Evolutionary conservation across 2,113 vertebrate species (phyloP), one percentile per base, ranked within the genome.

Genomic region (Tautogolabrus adspersus): DNA sequence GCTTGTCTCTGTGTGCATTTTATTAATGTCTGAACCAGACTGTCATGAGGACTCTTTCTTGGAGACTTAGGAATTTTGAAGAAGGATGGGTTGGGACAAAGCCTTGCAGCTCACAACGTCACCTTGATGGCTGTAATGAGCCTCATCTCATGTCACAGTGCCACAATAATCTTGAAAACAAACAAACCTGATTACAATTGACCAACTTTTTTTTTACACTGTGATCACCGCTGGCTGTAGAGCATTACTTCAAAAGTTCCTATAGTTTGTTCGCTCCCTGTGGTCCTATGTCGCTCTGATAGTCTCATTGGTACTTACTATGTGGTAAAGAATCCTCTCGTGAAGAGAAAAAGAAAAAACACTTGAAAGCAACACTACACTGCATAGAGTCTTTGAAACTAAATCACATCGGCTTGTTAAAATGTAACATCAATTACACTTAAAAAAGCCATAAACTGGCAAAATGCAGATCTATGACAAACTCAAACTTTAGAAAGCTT

Each of bases 61-160:
- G 5, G 56, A 68, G 65, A 71, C 71, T 51, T 30, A 23, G 19
- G 49, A 54, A 55, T 12, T 70, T 66, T 76, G 23, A 81, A 54
- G 47, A 58, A 10, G 23, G 59, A 55, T 71, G 63, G 26, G 26
- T 49, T 8, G 55, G 16, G 54, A 61, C 54, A 66, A 46, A 77
- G 65, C 59, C 59, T 62, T 68, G 26, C 56, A 54, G 81, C 68
- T 79, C 49, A 77, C 55, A 66, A 54, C 22, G 13, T 65, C 38
- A 61, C 18, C 59, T 73, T 74, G 13, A 72, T 77, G 47, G 54
- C 79, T 71, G 40, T 51, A 81, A 87, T 84, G 70, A 88, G 64
- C n/a, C 15, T 66, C 66, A 79, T 83, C 55, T 68, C 51, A 69
- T 49, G 74, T 76, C 75, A 69, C 77, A 65, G 67, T 83, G 76